These are phyloP conservation scores for Podiceps cristatus DNA, from an alignment of 2,113 vertebrate species.

Conservation along the genomic window DNA sequence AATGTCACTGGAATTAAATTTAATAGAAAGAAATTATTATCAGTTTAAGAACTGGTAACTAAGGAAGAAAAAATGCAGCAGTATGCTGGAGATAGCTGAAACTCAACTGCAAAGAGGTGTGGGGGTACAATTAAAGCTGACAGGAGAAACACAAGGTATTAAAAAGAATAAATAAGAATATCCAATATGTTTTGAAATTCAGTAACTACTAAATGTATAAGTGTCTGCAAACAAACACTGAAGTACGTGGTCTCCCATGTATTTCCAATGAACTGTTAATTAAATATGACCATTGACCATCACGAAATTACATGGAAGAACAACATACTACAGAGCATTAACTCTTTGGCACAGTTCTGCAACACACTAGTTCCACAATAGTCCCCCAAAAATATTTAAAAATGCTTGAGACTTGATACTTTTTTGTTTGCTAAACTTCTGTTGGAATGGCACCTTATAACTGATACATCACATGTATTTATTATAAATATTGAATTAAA, in stretches of 20 bases:
- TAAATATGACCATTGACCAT: fast-evolving
- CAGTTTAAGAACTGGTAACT: background rate
- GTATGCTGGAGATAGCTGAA: background rate
- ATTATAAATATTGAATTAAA: background rate
- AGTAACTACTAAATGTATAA: background rate
- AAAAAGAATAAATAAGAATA: background rate
- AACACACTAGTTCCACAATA: background rate
- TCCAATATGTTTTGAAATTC: background rate
- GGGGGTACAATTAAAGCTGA: background rate
- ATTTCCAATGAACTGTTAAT: background rate
- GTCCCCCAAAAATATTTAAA: background rate
- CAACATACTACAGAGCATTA: background rate
- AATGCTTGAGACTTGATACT: background rate
- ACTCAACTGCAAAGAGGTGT: background rate
- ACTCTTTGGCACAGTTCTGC: background rate
- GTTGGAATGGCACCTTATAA: background rate
- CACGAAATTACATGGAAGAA: background rate
- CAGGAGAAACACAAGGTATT: background rate
- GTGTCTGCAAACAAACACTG: background rate
- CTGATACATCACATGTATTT: background rate
- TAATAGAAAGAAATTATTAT: background rate
- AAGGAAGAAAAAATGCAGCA: background rate
- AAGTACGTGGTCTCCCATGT: background rate
- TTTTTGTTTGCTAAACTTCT: background rate
- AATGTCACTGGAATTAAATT: background rate